phyloP scores from a whole-genome alignment of 2,888 invertebrate species.

The Aquatica leii region DNA sequence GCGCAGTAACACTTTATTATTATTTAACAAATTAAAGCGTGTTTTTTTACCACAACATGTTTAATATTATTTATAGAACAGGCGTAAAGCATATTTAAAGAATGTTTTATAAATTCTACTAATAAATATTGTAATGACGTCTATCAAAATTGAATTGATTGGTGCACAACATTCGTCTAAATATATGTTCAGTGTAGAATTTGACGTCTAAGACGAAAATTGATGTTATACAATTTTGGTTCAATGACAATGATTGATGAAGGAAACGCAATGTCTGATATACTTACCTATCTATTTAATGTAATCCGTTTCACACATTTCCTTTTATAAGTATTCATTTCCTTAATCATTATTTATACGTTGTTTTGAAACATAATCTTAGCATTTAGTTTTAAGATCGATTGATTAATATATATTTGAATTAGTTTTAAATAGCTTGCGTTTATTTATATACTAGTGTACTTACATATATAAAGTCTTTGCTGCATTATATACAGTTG shows the following conservation, averaged over 20 bases:
- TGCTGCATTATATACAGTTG: too few relatives aligned
- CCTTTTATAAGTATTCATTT: slow-evolving; percentile 6
- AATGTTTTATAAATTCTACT: too few relatives aligned
- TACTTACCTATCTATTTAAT: slow-evolving; percentile 21
- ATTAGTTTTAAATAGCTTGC: too few relatives aligned
- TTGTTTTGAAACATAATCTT: not conserved
- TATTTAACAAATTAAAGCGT: too few relatives aligned
- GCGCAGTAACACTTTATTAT: too few relatives aligned
- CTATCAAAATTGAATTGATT: not conserved
- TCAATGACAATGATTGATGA: slow-evolving; percentile 29
- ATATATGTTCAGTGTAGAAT: slow-evolving; percentile 18
- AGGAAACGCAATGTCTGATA: slow-evolving; percentile 16
- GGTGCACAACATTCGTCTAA: slow-evolving; percentile 20
- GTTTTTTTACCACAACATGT: too few relatives aligned
- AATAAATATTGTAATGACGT: slow-evolving; percentile 10
- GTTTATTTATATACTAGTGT: too few relatives aligned
- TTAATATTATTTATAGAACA: too few relatives aligned
- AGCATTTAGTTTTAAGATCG: too few relatives aligned
- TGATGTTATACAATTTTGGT: slow-evolving; percentile 27
- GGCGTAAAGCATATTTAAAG: too few relatives aligned
- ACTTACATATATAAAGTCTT: too few relatives aligned
- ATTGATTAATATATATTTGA: too few relatives aligned
- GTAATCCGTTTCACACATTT: slow-evolving; percentile 18
- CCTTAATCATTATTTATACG: not conserved
- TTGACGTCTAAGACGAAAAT: slow-evolving; percentile 25